phyloP scores from a whole-genome alignment of 2,888 invertebrate species.

The Orchesellides sinensis region DNA sequence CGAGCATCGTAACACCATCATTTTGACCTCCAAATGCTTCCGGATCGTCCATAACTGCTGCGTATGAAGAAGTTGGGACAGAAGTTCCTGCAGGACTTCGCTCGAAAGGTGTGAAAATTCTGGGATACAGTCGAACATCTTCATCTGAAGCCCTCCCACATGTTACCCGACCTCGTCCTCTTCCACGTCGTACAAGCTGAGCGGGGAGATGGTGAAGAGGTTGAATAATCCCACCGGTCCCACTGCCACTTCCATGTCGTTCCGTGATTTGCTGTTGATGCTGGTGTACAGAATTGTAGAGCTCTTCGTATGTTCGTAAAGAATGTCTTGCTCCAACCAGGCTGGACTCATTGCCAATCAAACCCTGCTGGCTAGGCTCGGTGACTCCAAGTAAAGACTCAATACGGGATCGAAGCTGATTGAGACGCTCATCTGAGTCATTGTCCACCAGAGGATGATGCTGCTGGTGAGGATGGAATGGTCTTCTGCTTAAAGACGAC shows the following conservation, averaged over 20 bases:
- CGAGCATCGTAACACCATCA: not conserved
- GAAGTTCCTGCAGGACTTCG: not conserved
- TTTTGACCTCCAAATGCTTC: slow-evolving; percentile 2
- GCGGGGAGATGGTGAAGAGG: not conserved
- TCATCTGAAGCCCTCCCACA: slow-evolving; percentile 31
- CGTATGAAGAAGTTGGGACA: not conserved
- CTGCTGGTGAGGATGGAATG: not conserved
- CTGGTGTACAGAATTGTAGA: not conserved
- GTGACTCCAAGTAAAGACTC: not conserved
- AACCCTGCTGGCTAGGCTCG: not conserved
- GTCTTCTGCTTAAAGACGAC: too few species aligned
- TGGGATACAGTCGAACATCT: slow-evolving; percentile 11
- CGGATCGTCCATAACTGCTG: not conserved
- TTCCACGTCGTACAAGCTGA: not conserved
- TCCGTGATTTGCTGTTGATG: not conserved
- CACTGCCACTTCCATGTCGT: not conserved
- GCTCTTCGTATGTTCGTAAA: not conserved
- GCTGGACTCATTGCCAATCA: not conserved
- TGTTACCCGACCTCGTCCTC: slow-evolving; percentile 35
- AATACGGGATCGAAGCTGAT: not conserved
- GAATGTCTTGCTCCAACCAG: not conserved
- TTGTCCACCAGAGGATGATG: not conserved
- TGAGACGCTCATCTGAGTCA: slow-evolving; percentile 21
- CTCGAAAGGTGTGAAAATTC: not conserved
- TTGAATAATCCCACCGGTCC: not conserved